Percentiles rank a stretch among this genome's conserved stretches.
Conservation (phyloP, 2,888 invertebrate species). For the Eupeodes luniger region DNA sequence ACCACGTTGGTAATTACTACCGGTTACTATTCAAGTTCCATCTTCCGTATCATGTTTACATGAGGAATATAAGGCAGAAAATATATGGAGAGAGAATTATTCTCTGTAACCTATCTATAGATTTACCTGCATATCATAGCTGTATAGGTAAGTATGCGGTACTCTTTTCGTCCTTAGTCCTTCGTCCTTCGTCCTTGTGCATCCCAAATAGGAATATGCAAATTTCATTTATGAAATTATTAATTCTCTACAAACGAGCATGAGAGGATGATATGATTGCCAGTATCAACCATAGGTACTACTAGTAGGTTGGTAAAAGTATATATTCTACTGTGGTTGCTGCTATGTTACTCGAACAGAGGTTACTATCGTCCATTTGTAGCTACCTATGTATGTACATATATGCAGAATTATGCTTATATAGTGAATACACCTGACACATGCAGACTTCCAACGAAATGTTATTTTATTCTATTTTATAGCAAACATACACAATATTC, state of each 20-base stretch:
- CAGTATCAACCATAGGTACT: slow-evolving; percentile 7
- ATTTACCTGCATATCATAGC: not conserved
- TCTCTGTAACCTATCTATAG: not conserved
- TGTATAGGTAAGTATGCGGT: not conserved
- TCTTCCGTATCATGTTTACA: slow-evolving; percentile 33
- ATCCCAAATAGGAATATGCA: slow-evolving; percentile 53
- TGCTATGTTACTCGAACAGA: not conserved
- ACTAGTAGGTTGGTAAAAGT: no score
- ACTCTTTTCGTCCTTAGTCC: not conserved
- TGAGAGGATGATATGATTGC: slow-evolving; percentile 21
- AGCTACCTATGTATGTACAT: not conserved
- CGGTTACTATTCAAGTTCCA: slow-evolving; percentile 27
- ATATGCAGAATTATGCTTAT: not conserved
- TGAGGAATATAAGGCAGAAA: slow-evolving; percentile 6
- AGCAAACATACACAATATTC: slow-evolving; percentile 34
- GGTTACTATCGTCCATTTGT: not conserved
- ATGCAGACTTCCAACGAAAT: slow-evolving; percentile 69
- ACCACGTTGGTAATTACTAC: slow-evolving; percentile 46
- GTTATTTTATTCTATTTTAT: slow-evolving; percentile 70
- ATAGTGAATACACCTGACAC: slow-evolving; percentile 65
- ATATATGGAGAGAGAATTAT: not conserved
- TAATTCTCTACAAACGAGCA: slow-evolving; percentile 57
- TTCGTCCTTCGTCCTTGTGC: slow-evolving; percentile 3
- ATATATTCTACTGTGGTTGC: not conserved
- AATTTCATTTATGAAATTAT: slow-evolving; percentile 73